Evolutionary conservation across 2,797 vertebrate species (phyloP).

Genomic region (Delichon dasypus): DNA sequence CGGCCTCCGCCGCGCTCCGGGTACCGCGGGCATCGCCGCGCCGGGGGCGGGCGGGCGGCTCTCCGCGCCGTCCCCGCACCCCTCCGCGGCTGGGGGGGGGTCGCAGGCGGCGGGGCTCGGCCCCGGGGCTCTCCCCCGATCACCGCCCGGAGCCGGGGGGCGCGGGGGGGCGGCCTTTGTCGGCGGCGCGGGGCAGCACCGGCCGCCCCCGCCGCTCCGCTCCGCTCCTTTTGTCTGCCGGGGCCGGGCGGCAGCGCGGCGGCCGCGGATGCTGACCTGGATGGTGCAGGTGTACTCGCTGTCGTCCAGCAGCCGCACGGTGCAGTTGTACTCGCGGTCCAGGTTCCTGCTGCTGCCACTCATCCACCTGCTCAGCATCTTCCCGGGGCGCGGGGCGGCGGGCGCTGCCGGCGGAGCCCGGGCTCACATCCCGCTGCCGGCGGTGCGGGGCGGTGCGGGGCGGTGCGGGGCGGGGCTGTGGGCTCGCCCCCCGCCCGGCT

Average conservation of each 20-base stretch:
- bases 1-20: neutral
- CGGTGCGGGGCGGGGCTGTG: no score
- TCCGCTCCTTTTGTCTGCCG: constrained; percentile 4
- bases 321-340: constrained; percentile 95
- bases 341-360: constrained; percentile 98
- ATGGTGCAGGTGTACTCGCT: constrained; percentile 97
- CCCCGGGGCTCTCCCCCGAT: neutral
- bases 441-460: neutral
- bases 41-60: neutral
- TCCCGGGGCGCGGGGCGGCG: constrained; percentile 69
- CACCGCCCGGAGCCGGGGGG: no score
- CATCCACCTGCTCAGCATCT: constrained; percentile 98
- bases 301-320: constrained; percentile 96
- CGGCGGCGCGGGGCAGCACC: neutral
- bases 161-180: neutral
- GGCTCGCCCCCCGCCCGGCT: neutral
- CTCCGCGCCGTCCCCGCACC: neutral
- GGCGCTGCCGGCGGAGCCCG: constrained; percentile 12
- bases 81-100: neutral
- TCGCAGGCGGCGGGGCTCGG: neutral
- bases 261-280: constrained; percentile 80
- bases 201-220: neutral
- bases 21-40: neutral
- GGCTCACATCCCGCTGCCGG: constrained; percentile 21
- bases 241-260: neutral